Evolutionary conservation across 2,113 vertebrate genomes (phyloP).

Genomic region (Platysternon megacephalum): DNA sequence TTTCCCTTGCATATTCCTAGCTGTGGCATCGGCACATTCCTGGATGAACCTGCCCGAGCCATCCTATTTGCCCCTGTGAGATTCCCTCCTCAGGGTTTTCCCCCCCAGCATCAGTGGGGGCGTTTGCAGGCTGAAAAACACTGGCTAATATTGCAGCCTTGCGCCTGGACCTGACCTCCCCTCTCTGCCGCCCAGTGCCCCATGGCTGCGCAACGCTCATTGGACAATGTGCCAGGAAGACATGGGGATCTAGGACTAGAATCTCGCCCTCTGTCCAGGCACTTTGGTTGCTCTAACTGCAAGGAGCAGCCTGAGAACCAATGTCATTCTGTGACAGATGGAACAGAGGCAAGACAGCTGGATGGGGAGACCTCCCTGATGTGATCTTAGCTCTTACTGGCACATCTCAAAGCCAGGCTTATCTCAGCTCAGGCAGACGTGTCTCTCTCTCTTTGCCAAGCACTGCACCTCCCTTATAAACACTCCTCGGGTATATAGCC

Average conservation of each 20-base stretch:
- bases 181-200: not conserved
- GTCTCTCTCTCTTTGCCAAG: not conserved
- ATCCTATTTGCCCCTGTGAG: not conserved
- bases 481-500: not conserved
- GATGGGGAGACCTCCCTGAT: not conserved
- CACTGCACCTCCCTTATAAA: not conserved
- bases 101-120: not conserved
- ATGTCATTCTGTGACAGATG: not conserved
- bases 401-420: not conserved
- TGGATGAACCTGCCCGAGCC: not conserved
- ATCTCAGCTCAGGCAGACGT: not conserved
- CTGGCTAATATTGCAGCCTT: not conserved
- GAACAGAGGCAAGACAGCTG: not conserved
- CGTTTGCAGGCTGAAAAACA: not conserved
- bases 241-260: no score
- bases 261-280: not conserved
- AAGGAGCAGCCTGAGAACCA: not conserved
- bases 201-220: not conserved
- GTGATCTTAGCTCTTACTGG: not conserved
- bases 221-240: not conserved
- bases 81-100: not conserved
- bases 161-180: not conserved
- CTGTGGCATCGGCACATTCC: not conserved
- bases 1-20: not conserved
- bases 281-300: not conserved